Base-by-base conservation (phyloP, 2,888 invertebrate species). In the Glyphotaelius pellucidus region DNA sequence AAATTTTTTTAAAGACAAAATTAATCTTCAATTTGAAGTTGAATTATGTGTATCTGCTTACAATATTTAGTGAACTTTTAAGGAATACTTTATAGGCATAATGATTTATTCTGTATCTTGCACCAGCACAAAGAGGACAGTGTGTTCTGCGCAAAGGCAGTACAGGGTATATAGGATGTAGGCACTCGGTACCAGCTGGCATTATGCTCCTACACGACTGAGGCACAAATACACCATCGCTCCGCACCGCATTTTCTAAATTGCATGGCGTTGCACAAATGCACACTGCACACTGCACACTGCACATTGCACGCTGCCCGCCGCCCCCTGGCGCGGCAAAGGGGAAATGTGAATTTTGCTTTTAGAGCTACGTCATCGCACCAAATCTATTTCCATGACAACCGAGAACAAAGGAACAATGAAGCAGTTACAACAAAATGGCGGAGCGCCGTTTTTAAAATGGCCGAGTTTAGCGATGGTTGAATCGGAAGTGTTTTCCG, bases 171-270 rank as follows among this genome's bases (percentile, higher is more conserved):
- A n/a, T 9, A 9, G 67, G 67, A 9, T n/a, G 25, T 25, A 67
- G 19, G 52, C 5, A 52, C 52, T 52, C 15, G 67, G 67, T 67
- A 67, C 67, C 67, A 67, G 67, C 67, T 67, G 67, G 67, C 67
- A 67, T 67, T 67, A 67, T 67, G 67, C 67, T 67, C 67, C 25
- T 25, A 67, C 67, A 67, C 31, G 31, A 83, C 35, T 35, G 15
- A 35, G 83, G 35, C 83, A 83, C 83, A 19, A 35, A 19, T 83
- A 31, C 35, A 25, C 25, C 83, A 83, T 83, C 25, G 32, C 35
- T 35, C 81, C 83, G 83, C 83, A 35, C 83, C 32, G 35, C 83
- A 83, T 83, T 83, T 83, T 32, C 35, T 35, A 83, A 83, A 83
- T 83, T 83, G 35, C 83, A 35, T 35, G 31, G 35, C 35, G 83